Evolutionary conservation across 1,140 invertebrate genomes (phyloP), one percentile per base, ranked within the genome.

Genomic region (Drosophila biarmipes): DNA sequence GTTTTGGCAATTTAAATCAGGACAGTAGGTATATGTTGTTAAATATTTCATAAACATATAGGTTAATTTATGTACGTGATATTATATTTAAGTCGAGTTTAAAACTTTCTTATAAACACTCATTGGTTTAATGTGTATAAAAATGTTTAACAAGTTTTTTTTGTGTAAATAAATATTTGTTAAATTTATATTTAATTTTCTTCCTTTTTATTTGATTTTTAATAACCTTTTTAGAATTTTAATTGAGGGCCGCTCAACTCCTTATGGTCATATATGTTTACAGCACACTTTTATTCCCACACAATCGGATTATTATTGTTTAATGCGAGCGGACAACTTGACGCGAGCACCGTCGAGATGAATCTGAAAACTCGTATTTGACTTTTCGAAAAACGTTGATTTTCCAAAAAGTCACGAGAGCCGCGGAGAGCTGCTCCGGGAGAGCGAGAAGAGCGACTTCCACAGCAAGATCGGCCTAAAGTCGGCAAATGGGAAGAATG

Each of bases 301-400:
- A 67, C 31, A 46, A 27, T 21, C 19, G 2, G 17, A 27, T 24
- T 73, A 29, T 49, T 48, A 15, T 46, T 17, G 49, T 24, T 54
- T 48, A 58, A 38, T 48, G 55, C 72, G 54, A 46, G 19, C n/a
- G 31, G 21, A 68, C 63, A 77, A 89, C 84, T 80, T 71, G 59
- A 71, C 84, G 72, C 75, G 85, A 48, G 45, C 84, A 89, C 58
- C 59, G 84, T 73, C 63, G 58, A 84, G 72, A 80, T 90, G 79
- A 79, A 79, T 87, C 84, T 87, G 55, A 80, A 87, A 89, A 89
- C 78, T 68, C 48, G 75, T 42, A 55, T 73, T 80, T 35, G 67
- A 51, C 68, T 80, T 82, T 87, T 84, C 51, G 55, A 84, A 86
- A 87, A 72, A 84, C 40, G 73, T 73, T 68, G 76, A 89, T 82